These are phyloP conservation scores for Hylomyscus alleni DNA, from an alignment of 2,797 vertebrate genomes.

Conservation along the genomic window DNA sequence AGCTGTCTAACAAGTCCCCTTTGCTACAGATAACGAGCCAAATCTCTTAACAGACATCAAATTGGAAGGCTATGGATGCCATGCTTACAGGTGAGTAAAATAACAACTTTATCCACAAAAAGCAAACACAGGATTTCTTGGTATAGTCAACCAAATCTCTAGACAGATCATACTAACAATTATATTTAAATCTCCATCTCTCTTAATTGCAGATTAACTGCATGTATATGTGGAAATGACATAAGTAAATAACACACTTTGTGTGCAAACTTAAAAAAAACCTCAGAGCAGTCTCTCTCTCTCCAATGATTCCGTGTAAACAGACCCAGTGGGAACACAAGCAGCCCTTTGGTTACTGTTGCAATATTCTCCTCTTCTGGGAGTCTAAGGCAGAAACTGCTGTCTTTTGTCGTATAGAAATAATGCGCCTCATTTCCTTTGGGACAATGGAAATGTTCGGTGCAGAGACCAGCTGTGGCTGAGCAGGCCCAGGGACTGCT, in stretches of 20 bases:
- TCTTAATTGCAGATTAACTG: neutral
- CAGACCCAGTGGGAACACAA: neutral
- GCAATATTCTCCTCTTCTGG: neutral
- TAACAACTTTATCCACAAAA: conserved; percentile 43
- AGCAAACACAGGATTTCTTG: neutral
- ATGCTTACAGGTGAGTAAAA: neutral
- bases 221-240: neutral
- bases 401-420: conserved; percentile 21
- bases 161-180: conserved; percentile 42
- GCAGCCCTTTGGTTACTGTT: conserved; percentile 67
- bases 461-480: conserved; percentile 79
- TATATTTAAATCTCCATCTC: neutral
- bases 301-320: conserved; percentile 16
- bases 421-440: conserved; percentile 76
- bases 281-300: conserved; percentile 40
- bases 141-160: conserved; percentile 56
- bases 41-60: accelerated
- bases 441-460: conserved; percentile 76
- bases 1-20: conserved; percentile 7
- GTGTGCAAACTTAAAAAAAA: neutral
- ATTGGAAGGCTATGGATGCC: neutral
- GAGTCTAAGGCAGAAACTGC: conserved; percentile 50
- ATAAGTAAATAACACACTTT: neutral
- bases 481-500: conserved; percentile 33
- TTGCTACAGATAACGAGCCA: neutral